Conservation (phyloP, 2,797 vertebrate species). For the Trematomus bernacchii region DNA sequence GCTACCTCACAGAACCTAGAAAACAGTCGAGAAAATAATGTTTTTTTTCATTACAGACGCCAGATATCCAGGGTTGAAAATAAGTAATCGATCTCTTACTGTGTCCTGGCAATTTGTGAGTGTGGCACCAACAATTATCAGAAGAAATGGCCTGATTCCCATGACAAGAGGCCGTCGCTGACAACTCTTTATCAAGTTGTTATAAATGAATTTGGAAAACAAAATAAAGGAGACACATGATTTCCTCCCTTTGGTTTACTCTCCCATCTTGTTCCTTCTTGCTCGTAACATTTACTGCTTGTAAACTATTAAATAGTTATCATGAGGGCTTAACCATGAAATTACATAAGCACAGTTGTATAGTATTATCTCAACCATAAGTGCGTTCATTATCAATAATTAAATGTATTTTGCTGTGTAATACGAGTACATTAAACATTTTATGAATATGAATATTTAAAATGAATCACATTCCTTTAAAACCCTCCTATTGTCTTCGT, state of each 20-base stretch:
- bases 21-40: background rate
- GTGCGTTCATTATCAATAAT: conserved; percentile 31
- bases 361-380: conserved; percentile 5
- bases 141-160: conserved; percentile 16
- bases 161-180: conserved; percentile 29
- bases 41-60: conserved; percentile 8
- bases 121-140: conserved; percentile 28
- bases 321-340: background rate
- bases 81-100: conserved; percentile 22
- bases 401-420: conserved; percentile 13
- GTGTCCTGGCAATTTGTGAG: conserved; percentile 17
- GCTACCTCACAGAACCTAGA: conserved; percentile 21
- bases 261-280: background rate
- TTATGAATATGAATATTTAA: conserved; percentile 37
- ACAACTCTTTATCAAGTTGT: conserved; percentile 14
- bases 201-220: conserved; percentile 25
- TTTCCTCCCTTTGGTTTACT: background rate
- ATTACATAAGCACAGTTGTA: background rate
- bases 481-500: too few relatives aligned
- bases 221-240: conserved; percentile 5
- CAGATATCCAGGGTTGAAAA: conserved; percentile 8
- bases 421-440: conserved; percentile 36
- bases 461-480: conserved; percentile 22
- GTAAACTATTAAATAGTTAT: background rate
- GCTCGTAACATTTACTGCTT: background rate